Base-by-base conservation (phyloP, 2,888 invertebrate species). In the Sipha maydis region DNA sequence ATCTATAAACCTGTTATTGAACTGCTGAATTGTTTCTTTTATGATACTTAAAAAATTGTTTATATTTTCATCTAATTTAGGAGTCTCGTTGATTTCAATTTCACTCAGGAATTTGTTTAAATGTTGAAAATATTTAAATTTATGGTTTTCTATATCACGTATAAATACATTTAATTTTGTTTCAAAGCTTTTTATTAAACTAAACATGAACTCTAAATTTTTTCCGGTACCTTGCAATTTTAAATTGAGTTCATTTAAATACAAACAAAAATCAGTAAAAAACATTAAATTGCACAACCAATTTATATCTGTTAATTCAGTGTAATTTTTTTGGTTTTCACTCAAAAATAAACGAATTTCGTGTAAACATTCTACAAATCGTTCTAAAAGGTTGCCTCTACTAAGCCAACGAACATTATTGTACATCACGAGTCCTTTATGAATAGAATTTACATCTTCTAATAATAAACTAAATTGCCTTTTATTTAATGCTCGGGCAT, bases 391-490 rank as follows among this genome's bases (percentile, higher is more conserved):
- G 71, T 90, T 89, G 75, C 83, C 89, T 86, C 89, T 89, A 90
- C 78, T 89, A 89, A 90, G 89, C 90, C 89, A 90, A 38, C 90
- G 83, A 83, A 90, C 89, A 83, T 90, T 77, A 88, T 89, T 90
- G 84, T 89, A 89, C 77, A 90, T 54, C 28, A 90, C 73, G 48
- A 90, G 85, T 75, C 78, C 76, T 71, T 89, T 89, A 83, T 90
- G 89, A 90, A 41, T 41, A 11, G 41, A 41, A 41, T 41, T 41
- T 41, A 41, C 41, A 9, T 41, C 89, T 80, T 85, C 61, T 69
- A 90, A 89, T 82, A 90, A 90, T 83, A 89, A 89, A 84, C 73
- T 69, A 61, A 56, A 79, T 34, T 80, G 88, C n/a, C 31, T 78
- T 79, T 71, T 73, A 25, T 88, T 86, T 38, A 73, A 88, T 69